Evolutionary conservation across 1,140 invertebrate genomes (phyloP), one percentile per base, ranked within the genome.

Genomic region (Drosophila bocqueti): DNA sequence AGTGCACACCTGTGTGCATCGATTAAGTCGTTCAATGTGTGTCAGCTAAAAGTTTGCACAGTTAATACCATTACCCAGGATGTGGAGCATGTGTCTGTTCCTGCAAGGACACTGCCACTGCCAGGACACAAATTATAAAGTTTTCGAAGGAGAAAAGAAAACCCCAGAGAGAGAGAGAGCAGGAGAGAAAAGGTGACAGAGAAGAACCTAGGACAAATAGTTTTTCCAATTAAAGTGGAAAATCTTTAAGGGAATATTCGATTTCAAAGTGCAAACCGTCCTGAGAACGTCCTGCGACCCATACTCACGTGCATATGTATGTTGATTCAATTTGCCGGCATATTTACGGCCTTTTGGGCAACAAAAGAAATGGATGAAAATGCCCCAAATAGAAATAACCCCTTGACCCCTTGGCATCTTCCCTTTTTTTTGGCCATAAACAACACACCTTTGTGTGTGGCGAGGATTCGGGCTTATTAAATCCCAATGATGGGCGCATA

Each of bases 401-500:
- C 74, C 74, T 31, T 77, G 29, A 13, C 34, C 34, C 43, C 46
- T n/a, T 10, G 1, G 9, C 21, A 16, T 57, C 50, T 16, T 8
- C 26, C 15, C 16, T 26, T 18, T 45, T 21, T 46, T 40, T 31
- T 16, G 57, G 15, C 59, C 59, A 68, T 71, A 79, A 64, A 79
- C 65, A 79, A 67, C 64, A 60, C 62, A 79, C 66, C 66, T 78
- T 78, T 78, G 76, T 79, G 67, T 73, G 75, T 57, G 75, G 36
- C 55, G 26, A 34, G 68, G 61, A 42, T 54, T 36, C 42, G 38
- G 84, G 84, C 84, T 87, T 87, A 87, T 87, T 87, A 87, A 87
- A 89, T 89, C 83, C 81, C 79, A 89, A 87, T 87, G 81, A 81
- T 81, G 74, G 67, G 68, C 55, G 71, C 65, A 87, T 87, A 87